These are phyloP conservation scores for Thamnophis sirtalis DNA, from an alignment of 2,113 vertebrate species.

Conservation along the genomic window DNA sequence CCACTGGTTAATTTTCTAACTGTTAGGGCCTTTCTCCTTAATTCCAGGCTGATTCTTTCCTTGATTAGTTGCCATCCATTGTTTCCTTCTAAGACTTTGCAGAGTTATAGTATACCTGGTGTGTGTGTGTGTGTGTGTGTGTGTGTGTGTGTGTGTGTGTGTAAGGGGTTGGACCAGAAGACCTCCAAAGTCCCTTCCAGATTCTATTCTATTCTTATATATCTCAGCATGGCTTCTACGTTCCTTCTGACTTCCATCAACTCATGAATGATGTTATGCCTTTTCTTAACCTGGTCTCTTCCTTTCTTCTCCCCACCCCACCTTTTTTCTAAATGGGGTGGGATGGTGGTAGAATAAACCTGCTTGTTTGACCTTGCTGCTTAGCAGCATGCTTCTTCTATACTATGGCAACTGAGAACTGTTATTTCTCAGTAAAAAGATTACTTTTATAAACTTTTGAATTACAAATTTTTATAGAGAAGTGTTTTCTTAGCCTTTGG, in stretches of 20 bases:
- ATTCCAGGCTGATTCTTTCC: background rate
- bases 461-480: background rate
- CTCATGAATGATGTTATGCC: background rate
- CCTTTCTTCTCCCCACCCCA: background rate
- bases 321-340: background rate
- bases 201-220: no score
- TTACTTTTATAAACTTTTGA: background rate
- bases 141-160: no score
- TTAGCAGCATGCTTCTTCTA: background rate
- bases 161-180: no score
- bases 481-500: background rate
- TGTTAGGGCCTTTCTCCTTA: background rate
- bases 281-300: background rate
- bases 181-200: no score
- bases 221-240: background rate
- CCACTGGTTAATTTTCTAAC: background rate
- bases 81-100: background rate
- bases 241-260: background rate
- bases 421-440: background rate
- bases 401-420: background rate
- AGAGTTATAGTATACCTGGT: background rate
- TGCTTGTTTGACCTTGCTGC: background rate
- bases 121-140: no score
- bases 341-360: background rate
- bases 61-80: background rate